These are phyloP conservation scores for Larimichthys crocea DNA, from an alignment of 2,113 vertebrate species.

Conservation along the genomic window DNA sequence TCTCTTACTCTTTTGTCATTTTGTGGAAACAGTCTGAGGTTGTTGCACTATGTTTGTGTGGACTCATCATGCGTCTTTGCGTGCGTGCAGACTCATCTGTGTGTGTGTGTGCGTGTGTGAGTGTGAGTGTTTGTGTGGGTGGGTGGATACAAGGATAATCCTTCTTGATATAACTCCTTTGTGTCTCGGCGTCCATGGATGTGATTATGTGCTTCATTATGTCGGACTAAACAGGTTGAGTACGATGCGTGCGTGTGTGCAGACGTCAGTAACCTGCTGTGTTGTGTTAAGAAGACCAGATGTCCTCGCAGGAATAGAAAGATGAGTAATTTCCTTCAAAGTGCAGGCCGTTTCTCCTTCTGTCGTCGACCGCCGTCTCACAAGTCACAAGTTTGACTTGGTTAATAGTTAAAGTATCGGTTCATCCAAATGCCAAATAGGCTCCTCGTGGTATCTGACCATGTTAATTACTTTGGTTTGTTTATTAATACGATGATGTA, in stretches of 20 bases:
- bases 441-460: background rate
- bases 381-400: background rate
- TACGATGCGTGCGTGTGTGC: conserved; percentile 30
- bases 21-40: conserved; percentile 1
- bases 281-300: conserved; percentile 42
- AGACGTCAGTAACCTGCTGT: conserved; percentile 61
- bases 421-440: background rate
- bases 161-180: conserved; percentile 68
- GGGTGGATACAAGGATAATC: conserved; percentile 63
- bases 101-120: background rate
- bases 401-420: conserved; percentile 5
- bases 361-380: background rate
- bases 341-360: conserved; percentile 7
- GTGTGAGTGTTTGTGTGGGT: conserved; percentile 19
- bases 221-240: conserved; percentile 59
- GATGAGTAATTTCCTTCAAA: conserved; percentile 40
- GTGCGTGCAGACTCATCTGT: conserved; percentile 33
- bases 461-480: background rate
- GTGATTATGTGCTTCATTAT: conserved; percentile 72
- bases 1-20: conserved; percentile 8
- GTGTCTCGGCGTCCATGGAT: conserved; percentile 63
- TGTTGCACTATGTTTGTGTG: conserved; percentile 26
- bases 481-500: background rate
- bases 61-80: conserved; percentile 34
- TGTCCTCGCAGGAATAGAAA: conserved; percentile 51